Conservation (phyloP, 2,888 invertebrate genomes). For the Netelia virgata region DNA sequence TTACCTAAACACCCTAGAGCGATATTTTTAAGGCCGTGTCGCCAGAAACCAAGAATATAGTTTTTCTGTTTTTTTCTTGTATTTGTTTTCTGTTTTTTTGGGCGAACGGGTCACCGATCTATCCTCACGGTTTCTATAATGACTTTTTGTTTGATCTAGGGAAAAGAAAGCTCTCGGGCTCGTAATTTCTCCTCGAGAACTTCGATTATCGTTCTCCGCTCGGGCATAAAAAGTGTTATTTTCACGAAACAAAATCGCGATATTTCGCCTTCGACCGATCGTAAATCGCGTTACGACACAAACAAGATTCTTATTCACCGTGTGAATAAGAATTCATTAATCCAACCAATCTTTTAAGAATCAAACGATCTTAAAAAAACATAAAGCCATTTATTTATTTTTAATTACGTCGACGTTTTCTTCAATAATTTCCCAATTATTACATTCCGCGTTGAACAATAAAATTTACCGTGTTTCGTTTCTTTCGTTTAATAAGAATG, state of each 20-base stretch:
- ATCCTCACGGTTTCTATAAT: not conserved
- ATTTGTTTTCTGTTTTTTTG: not conserved
- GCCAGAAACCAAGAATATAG: not conserved
- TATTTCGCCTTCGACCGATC: too few relatives aligned
- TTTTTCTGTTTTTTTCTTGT: not conserved
- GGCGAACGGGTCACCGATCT: not conserved
- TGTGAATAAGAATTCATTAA: not conserved
- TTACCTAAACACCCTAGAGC: not conserved
- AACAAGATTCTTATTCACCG: too few relatives aligned
- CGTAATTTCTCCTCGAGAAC: not conserved
- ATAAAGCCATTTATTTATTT: not conserved
- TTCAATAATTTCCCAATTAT: too few relatives aligned
- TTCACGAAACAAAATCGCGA: too few relatives aligned
- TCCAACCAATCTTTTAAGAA: too few relatives aligned
- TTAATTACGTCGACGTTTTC: not conserved
- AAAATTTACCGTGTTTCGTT: too few relatives aligned
- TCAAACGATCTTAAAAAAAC: not conserved
- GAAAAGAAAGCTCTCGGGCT: not conserved
- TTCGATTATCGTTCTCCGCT: not conserved
- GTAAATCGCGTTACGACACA: too few relatives aligned
- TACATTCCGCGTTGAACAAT: too few relatives aligned
- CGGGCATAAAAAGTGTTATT: too few relatives aligned
- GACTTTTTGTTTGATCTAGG: not conserved
- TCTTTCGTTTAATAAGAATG: too few relatives aligned
- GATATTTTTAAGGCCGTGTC: not conserved